These are phyloP conservation scores for Pelosia muscerda DNA, from an alignment of 2,888 invertebrate species.

Conservation along the genomic window DNA sequence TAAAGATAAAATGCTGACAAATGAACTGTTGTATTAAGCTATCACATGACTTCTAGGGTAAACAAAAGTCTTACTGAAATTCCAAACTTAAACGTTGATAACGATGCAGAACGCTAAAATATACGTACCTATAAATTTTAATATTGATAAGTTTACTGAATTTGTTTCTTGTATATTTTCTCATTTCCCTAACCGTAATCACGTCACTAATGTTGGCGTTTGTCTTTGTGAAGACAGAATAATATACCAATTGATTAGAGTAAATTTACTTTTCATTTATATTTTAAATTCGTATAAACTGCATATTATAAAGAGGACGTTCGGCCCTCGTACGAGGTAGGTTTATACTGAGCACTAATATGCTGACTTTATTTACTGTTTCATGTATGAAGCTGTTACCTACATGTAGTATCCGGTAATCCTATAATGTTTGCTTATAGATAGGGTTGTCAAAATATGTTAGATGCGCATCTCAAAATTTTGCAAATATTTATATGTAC, in stretches of 20 bases:
- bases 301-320: constrained; percentile 41
- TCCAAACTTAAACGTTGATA: not conserved
- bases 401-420: constrained; percentile 62
- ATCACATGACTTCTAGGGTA: not conserved
- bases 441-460: constrained; percentile 17
- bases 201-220: constrained; percentile 57
- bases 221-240: constrained; percentile 15
- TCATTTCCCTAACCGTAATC: constrained; percentile 73
- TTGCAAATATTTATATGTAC: not conserved
- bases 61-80: too few relatives aligned
- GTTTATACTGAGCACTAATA: constrained; percentile 55
- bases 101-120: constrained; percentile 15
- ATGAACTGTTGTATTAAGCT: not conserved
- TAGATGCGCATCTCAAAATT: not conserved
- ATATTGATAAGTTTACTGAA: constrained; percentile 55
- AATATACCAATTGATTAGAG: constrained; percentile 50
- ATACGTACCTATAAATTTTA: constrained; percentile 66
- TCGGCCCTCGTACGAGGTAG: constrained; percentile 43
- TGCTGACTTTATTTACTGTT: constrained; percentile 58
- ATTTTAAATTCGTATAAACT: constrained; percentile 32
- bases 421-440: constrained; percentile 62
- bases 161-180: constrained; percentile 72
- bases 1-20: not conserved
- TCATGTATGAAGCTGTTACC: constrained; percentile 29
- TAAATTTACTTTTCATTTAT: constrained; percentile 48